phyloP scores from a whole-genome alignment of 2,888 invertebrate genomes.

The Corythucha ciliata region DNA sequence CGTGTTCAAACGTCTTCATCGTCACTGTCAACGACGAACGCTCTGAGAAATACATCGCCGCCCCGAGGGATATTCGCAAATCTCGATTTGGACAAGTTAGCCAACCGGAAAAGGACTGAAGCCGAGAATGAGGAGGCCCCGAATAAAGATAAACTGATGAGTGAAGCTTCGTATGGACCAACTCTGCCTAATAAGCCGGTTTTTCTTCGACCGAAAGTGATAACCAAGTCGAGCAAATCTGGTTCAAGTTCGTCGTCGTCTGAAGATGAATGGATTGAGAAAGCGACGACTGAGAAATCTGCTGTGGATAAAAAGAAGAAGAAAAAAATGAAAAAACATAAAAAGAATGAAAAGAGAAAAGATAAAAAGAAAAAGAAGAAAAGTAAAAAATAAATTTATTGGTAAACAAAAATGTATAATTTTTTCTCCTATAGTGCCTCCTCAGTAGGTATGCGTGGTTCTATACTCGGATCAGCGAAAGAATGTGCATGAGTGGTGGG shows the following conservation, averaged over 20 bases:
- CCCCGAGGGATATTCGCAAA: conserved; percentile 63
- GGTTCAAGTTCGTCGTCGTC: conserved; percentile 16
- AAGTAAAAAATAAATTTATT: too few species aligned
- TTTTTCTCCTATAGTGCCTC: too few species aligned
- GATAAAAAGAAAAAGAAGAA: conserved; percentile 27
- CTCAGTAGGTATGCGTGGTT: too few species aligned
- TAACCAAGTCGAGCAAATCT: neutral
- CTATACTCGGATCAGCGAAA: too few species aligned
- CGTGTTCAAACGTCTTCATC: conserved; percentile 37
- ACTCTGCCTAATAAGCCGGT: conserved; percentile 20
- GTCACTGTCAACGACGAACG: conserved; percentile 45
- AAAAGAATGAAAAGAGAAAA: conserved; percentile 29
- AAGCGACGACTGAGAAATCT: conserved; percentile 1
- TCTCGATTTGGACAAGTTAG: conserved; percentile 51
- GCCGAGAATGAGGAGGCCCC: neutral
- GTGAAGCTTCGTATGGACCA: conserved; percentile 26
- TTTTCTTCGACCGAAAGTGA: conserved; percentile 8
- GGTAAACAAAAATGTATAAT: too few species aligned
- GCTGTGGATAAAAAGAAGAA: conserved; percentile 27
- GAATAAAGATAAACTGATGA: conserved; percentile 15
- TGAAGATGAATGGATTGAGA: conserved; percentile 28
- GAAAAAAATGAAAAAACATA: conserved; percentile 28
- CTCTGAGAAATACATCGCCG: conserved; percentile 56
- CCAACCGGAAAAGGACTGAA: conserved; percentile 33
- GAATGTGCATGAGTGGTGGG: too few species aligned